Percentiles rank a stretch among this genome's conserved stretches.
phyloP scores from a whole-genome alignment of 2,113 vertebrate genomes.

The Rhinopomastus cyanomelas region DNA sequence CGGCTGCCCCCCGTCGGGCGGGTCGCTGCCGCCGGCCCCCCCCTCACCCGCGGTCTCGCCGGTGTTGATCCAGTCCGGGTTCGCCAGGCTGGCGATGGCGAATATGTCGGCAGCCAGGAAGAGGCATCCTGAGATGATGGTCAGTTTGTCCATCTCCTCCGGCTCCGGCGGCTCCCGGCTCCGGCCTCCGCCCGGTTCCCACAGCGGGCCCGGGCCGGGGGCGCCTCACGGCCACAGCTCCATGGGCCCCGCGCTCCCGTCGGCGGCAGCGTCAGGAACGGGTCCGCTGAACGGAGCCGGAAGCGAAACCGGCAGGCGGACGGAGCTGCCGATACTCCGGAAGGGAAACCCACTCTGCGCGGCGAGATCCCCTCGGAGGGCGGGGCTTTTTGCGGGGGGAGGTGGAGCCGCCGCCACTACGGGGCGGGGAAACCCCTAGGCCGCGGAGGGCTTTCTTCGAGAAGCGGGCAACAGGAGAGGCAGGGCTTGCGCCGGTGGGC shows the following conservation, averaged over 20 bases:
- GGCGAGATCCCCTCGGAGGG: neutral
- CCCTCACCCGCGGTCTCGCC: constrained; percentile 87
- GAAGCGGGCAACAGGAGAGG: too few relatives aligned
- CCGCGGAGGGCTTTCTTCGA: neutral
- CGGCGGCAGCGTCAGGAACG: constrained; percentile 46
- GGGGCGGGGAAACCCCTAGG: neutral
- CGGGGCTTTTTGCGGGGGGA: neutral
- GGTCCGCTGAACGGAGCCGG: constrained; percentile 27
- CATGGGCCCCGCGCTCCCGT: constrained; percentile 66
- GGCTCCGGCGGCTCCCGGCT: constrained; percentile 69
- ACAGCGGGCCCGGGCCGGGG: constrained; percentile 68
- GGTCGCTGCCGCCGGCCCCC: neutral
- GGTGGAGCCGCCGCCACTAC: neutral
- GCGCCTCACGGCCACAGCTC: constrained; percentile 69
- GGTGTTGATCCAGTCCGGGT: constrained; percentile 97
- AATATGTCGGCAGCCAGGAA: constrained; percentile 95
- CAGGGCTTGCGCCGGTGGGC: neutral
- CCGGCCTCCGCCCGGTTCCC: constrained; percentile 70
- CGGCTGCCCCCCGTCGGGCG: neutral
- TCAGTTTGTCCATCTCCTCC: constrained; percentile 93
- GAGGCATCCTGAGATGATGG: constrained; percentile 95
- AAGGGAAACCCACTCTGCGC: neutral
- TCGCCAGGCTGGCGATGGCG: constrained; percentile 93
- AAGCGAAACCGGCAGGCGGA: constrained; percentile 33
- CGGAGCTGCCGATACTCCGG: constrained; percentile 18